Percentiles rank a stretch among this genome's conserved stretches.
Conservation (phyloP, 2,888 invertebrate genomes). For the Cheilosia grossa region DNA sequence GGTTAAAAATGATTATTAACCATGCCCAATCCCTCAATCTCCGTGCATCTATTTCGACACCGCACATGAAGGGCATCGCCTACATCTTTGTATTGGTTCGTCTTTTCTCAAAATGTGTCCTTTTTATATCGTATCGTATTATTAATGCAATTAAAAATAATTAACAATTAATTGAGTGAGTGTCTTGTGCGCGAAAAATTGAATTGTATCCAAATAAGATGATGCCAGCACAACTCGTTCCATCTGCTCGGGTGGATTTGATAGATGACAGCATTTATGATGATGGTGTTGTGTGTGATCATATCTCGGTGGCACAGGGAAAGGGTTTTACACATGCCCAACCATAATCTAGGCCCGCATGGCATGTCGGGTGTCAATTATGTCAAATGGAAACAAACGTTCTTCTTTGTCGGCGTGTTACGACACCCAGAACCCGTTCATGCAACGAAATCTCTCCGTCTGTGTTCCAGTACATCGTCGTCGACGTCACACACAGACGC, state of each 20-base stretch:
- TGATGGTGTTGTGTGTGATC: conserved; percentile 50
- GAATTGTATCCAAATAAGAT: conserved; percentile 74
- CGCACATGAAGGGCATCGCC: conserved; percentile 5
- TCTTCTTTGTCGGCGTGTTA: conserved; percentile 64
- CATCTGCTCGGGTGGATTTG: conserved; percentile 58
- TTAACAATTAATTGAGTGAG: conserved; percentile 83
- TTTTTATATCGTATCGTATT: conserved; percentile 79
- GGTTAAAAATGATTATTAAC: no score
- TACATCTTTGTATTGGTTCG: background rate
- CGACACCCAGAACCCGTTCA: conserved; percentile 55
- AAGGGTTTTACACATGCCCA: conserved; percentile 60
- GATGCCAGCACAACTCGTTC: conserved; percentile 69
- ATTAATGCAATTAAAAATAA: conserved; percentile 83
- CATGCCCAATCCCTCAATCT: no score
- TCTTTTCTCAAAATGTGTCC: conserved; percentile 28
- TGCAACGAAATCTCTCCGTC: conserved; percentile 45
- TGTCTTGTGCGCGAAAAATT: conserved; percentile 76
- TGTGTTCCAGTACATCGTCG: conserved; percentile 5
- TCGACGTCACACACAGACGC: conserved; percentile 8
- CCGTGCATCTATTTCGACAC: background rate
- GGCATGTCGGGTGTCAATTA: conserved; percentile 76
- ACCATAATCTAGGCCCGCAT: conserved; percentile 73
- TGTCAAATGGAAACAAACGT: conserved; percentile 74
- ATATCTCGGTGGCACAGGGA: conserved; percentile 28
- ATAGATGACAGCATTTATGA: conserved; percentile 72